Percentiles rank a stretch among this genome's conserved stretches.
phyloP scores from a whole-genome alignment of 2,113 vertebrate genomes.

The Corythoichthys haematopterus region DNA sequence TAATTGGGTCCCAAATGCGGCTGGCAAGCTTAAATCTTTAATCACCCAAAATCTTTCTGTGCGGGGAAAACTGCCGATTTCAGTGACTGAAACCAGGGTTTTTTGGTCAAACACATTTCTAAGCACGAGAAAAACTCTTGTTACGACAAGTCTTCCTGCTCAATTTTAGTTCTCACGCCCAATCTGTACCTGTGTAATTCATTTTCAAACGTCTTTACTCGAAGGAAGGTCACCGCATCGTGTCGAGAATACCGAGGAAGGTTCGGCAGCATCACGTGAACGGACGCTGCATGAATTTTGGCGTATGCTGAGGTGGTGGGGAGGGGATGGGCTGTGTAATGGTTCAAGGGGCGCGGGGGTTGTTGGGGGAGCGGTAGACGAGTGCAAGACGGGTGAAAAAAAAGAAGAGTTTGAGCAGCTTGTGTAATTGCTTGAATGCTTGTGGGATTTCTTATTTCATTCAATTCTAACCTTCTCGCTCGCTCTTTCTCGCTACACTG shows the following conservation, averaged over 20 bases:
- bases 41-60: no score
- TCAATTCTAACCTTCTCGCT: conserved; percentile 62
- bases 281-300: conserved; percentile 72
- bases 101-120: no score
- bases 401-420: conserved; percentile 46
- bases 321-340: neutral
- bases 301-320: conserved; percentile 55
- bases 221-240: no score
- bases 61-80: no score
- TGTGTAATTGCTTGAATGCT: conserved; percentile 70
- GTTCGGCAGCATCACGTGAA: conserved; percentile 42
- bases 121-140: no score
- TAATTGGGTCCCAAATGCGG: neutral
- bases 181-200: neutral
- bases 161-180: neutral
- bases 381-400: conserved; percentile 23
- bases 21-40: no score
- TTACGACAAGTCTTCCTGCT: no score
- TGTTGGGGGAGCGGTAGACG: neutral
- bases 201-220: neutral
- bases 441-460: conserved; percentile 61
- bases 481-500: conserved; percentile 47
- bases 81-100: no score
- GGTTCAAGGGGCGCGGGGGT: neutral
- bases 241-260: no score